Evolutionary conservation across 2,113 vertebrate species (phyloP), one percentile per base, ranked within the genome.

Genomic region (Amphilophus citrinellus): DNA sequence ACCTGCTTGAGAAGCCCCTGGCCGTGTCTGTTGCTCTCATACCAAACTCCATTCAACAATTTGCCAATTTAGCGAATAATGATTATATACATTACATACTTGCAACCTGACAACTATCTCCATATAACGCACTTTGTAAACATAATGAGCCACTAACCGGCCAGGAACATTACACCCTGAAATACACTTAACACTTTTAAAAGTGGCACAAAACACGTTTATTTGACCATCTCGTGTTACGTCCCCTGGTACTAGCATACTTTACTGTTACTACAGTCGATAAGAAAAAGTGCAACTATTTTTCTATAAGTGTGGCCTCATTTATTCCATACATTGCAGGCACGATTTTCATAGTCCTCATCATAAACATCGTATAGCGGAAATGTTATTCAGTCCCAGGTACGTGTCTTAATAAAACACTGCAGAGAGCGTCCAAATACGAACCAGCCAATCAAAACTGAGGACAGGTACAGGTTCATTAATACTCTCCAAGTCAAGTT

Each of bases 291-390:
- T 17, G 44, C 9, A 50, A 24, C 66, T 30, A 20, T 71, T 71
- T 47, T 71, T 71, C 44, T 53, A 5, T 13, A 71, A 53, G 24
- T 30, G 15, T 13, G 18, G 44, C 44, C 18, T 50, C 24, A 10
- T 50, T 30, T 53, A 71, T 13, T 6, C 50, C 6, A 53, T 32
- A 71, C 17, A 71, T 18, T 14, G 10, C 5, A 4, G 60, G 63
- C 18, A 82, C 77, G 62, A 84, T 56, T 86, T 85, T n/a, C 11
- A 60, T 27, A 7, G 20, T 50, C 15, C 2, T 20, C 22, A 11
- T 68, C 39, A 71, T 71, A 20, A 71, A 50, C 24, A 42, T 42
- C 7, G 42, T n/a, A 50, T 30, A 71, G 50, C 65, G 42, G 24
- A 32, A 73, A 32, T 61, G 63, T 79, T 57, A 53, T n/a, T 27